These are phyloP conservation scores for Chionoecetes opilio DNA, from an alignment of 1,140 invertebrate species.

Conservation along the genomic window DNA sequence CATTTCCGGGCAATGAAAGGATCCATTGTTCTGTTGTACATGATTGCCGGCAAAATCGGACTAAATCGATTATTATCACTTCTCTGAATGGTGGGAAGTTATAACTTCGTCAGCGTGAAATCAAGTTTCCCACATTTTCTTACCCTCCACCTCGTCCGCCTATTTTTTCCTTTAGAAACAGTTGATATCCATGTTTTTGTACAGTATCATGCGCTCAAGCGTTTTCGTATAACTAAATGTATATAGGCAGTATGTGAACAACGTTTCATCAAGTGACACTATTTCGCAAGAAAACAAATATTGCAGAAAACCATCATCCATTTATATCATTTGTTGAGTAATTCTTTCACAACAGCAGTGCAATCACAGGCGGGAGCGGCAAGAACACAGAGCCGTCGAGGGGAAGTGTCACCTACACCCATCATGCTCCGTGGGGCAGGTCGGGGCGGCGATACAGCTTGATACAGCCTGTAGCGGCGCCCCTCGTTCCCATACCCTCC, in stretches of 20 bases:
- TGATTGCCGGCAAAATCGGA: neutral
- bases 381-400: conserved; percentile 16
- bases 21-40: no score
- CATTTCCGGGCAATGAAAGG: neutral
- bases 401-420: neutral
- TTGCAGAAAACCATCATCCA: neutral
- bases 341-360: neutral
- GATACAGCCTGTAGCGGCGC: neutral
- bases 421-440: conserved; percentile 14
- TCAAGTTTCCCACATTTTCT: neutral
- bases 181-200: neutral
- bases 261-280: no score
- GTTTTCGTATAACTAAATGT: neutral
- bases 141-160: no score
- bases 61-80: neutral
- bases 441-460: conserved; percentile 11
- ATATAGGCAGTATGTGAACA: neutral
- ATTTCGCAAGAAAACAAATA: neutral
- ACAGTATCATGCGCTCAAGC: no score
- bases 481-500: conserved; percentile 3
- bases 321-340: neutral
- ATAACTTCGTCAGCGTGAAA: neutral
- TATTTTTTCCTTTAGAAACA: neutral
- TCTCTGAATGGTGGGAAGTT: neutral
- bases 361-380: neutral